Evolutionary conservation across 2,888 invertebrate genomes (phyloP).

Genomic region (Hesperia comma): DNA sequence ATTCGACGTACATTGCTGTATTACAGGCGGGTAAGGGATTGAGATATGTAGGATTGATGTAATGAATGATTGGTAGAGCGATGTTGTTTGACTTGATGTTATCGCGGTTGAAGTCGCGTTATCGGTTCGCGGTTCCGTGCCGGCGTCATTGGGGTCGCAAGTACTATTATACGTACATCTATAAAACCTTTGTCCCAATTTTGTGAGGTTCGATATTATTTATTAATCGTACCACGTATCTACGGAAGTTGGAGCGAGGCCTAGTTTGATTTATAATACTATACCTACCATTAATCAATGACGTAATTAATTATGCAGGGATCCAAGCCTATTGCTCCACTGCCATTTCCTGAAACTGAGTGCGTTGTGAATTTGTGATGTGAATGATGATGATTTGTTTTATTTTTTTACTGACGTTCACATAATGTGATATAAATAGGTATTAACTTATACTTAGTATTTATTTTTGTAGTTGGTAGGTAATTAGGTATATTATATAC

Average conservation of each 20-base stretch:
- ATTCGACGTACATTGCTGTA: slow-evolving; percentile 47
- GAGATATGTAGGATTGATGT: slow-evolving; percentile 20
- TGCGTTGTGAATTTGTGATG: too few relatives aligned
- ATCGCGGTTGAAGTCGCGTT: slow-evolving; percentile 28
- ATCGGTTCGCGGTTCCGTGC: slow-evolving; percentile 42
- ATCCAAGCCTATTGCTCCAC: too few relatives aligned
- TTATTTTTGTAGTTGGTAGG: too few relatives aligned
- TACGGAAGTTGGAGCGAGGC: slow-evolving; percentile 38
- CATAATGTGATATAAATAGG: too few relatives aligned
- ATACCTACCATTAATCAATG: neutral
- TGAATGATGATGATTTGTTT: too few relatives aligned
- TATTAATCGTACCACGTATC: slow-evolving; percentile 47
- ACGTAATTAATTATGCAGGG: too few relatives aligned
- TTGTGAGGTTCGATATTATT: slow-evolving; percentile 62
- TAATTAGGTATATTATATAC: too few relatives aligned
- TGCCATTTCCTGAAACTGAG: too few relatives aligned
- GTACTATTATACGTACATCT: slow-evolving; percentile 45
- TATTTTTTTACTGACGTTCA: too few relatives aligned
- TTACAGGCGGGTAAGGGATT: slow-evolving; percentile 8
- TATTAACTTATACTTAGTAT: too few relatives aligned
- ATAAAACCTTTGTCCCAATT: slow-evolving; percentile 68
- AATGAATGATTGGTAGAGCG: slow-evolving; percentile 33
- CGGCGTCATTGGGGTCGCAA: slow-evolving; percentile 63
- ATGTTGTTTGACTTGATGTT: slow-evolving; percentile 23
- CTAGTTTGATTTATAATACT: neutral